Percentiles rank a stretch among this genome's conserved stretches.
These are phyloP conservation scores for Copidosoma floridanum DNA, from an alignment of 1,140 invertebrate genomes.

Conservation along the genomic window DNA sequence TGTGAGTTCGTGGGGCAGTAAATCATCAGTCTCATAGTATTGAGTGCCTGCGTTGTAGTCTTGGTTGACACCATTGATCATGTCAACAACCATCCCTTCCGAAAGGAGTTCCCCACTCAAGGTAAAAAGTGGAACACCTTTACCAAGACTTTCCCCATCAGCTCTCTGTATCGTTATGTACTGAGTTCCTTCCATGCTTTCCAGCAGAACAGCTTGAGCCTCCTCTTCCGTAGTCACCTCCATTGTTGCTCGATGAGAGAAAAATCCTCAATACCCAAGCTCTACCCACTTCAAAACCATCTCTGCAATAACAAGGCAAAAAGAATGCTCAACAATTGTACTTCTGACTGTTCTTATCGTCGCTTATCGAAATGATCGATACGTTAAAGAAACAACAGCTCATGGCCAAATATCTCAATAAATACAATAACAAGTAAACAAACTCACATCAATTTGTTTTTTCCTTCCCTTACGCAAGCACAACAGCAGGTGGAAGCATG, in stretches of 20 bases:
- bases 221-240: constrained; percentile 50
- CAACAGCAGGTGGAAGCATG: too few species aligned
- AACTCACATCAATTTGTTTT: too few species aligned
- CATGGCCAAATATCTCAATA: too few species aligned
- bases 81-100: constrained; percentile 56
- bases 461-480: too few species aligned
- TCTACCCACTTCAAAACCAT: too few species aligned
- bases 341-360: too few species aligned
- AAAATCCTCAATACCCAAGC: background rate
- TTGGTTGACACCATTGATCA: constrained; percentile 50
- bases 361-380: too few species aligned
- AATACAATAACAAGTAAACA: too few species aligned
- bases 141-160: constrained; percentile 49
- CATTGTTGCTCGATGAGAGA: constrained; percentile 31
- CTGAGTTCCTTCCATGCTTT: constrained; percentile 53
- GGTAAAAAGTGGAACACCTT: constrained; percentile 50
- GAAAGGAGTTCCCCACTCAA: constrained; percentile 48
- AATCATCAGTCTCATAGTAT: constrained; percentile 55
- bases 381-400: too few species aligned
- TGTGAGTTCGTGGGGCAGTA: constrained; percentile 50
- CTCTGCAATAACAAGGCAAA: too few species aligned
- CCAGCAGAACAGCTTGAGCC: constrained; percentile 49
- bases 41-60: constrained; percentile 48
- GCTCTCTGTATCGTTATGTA: constrained; percentile 56
- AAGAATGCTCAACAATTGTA: too few species aligned